Conservation (phyloP, 2,888 invertebrate species). For the Ceriagrion tenellum region DNA sequence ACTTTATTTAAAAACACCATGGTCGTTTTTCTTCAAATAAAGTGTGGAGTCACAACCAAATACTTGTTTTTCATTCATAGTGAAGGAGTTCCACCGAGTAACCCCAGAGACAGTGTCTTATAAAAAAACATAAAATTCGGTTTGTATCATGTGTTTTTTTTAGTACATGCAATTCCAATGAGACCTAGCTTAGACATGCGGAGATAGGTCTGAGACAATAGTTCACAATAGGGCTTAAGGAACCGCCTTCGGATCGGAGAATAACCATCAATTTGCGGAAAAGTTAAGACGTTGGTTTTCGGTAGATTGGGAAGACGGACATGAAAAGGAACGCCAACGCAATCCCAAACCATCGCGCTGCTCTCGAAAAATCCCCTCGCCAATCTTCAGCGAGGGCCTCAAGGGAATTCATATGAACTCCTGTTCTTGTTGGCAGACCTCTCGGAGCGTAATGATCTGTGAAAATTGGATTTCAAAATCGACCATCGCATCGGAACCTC, state of each 20-base stretch:
- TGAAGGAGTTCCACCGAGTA: too few relatives aligned
- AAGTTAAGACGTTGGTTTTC: background rate
- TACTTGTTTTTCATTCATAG: too few relatives aligned
- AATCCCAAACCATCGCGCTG: background rate
- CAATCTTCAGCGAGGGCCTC: background rate
- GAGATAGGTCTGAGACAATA: too few relatives aligned
- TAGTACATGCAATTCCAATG: too few relatives aligned
- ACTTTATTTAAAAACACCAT: too few relatives aligned
- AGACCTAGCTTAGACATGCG: too few relatives aligned
- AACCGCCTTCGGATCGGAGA: background rate
- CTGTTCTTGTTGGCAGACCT: slow-evolving; percentile 46
- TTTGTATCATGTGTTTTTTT: too few relatives aligned
- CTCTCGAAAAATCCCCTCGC: background rate
- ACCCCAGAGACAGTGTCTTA: too few relatives aligned
- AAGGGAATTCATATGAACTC: background rate
- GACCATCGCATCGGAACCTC: background rate
- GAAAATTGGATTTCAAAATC: slow-evolving; percentile 32
- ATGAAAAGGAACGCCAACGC: background rate
- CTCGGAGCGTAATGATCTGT: slow-evolving; percentile 41
- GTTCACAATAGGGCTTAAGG: too few relatives aligned
- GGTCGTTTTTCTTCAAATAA: too few relatives aligned
- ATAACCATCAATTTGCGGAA: background rate
- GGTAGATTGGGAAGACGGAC: background rate
- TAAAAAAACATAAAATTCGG: too few relatives aligned
- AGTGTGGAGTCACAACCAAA: too few relatives aligned